Conservation (phyloP, 2,888 invertebrate genomes). For the Oeneis ivallda region DNA sequence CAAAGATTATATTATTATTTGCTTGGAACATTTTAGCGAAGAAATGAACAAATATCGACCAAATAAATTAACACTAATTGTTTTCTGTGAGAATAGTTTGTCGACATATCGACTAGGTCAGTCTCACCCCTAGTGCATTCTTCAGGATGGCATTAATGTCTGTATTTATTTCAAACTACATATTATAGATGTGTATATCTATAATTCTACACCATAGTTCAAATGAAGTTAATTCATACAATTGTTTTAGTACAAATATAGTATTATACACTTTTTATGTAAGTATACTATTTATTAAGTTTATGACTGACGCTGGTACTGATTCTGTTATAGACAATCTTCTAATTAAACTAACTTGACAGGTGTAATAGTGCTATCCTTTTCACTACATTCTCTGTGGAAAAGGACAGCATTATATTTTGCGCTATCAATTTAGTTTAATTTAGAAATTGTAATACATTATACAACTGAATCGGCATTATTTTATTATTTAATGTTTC, state of each 20-base stretch:
- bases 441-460: neutral
- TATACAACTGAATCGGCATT: neutral
- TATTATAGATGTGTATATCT: neutral
- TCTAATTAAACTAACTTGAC: neutral
- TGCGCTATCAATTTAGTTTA: neutral
- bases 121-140: too few species aligned
- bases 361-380: neutral
- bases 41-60: too few species aligned
- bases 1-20: too few species aligned
- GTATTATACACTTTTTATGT: neutral
- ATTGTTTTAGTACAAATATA: conserved; percentile 21
- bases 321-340: neutral
- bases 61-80: too few species aligned
- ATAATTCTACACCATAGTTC: neutral
- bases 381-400: neutral
- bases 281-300: neutral
- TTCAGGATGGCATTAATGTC: too few species aligned
- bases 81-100: too few species aligned
- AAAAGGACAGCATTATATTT: neutral
- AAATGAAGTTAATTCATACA: neutral
- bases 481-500: neutral
- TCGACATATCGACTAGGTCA: too few species aligned
- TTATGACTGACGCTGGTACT: neutral
- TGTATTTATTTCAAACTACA: neutral
- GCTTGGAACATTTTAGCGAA: too few species aligned